phyloP scores from a whole-genome alignment of 1,140 invertebrate genomes.

The Diorhabda carinulata region DNA sequence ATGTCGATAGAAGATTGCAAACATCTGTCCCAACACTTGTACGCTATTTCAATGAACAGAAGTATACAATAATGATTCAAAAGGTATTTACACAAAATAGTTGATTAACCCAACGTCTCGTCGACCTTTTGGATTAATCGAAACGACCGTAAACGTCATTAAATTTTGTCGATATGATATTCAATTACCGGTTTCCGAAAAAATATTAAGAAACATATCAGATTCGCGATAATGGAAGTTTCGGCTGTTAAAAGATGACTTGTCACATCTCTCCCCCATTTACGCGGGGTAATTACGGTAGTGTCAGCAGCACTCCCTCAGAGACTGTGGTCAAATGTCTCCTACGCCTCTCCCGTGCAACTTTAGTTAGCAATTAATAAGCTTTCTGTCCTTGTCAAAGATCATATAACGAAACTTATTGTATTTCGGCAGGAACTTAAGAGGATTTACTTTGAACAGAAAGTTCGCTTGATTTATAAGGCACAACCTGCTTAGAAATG shows the following conservation, averaged over 20 bases:
- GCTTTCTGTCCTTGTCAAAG: constrained; percentile 15
- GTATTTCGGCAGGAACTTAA: constrained; percentile 14
- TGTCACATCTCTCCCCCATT: constrained; percentile 5
- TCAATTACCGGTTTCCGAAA: too few species aligned
- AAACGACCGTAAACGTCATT: too few species aligned
- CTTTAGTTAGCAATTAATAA: constrained; percentile 23
- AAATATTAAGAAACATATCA: too few species aligned
- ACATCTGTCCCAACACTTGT: too few species aligned
- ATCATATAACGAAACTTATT: constrained; percentile 19
- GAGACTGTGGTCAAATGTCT: constrained; percentile 22
- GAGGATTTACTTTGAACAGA: constrained; percentile 15
- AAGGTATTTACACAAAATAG: too few species aligned
- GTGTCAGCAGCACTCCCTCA: constrained; percentile 21
- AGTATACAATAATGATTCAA: too few species aligned
- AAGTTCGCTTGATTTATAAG: constrained; percentile 10
- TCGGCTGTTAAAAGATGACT: constrained; percentile 16
- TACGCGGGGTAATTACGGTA: constrained; percentile 17
- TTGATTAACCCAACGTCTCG: too few species aligned
- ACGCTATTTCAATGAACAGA: too few species aligned
- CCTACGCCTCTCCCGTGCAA: constrained; percentile 9
- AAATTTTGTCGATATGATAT: too few species aligned
- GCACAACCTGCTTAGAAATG: constrained; percentile 11
- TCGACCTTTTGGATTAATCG: too few species aligned
- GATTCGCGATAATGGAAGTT: neutral
- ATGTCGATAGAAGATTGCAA: too few species aligned